These are phyloP conservation scores for Conops quadrifasciatus DNA, from an alignment of 2,888 invertebrate genomes.

Conservation along the genomic window DNA sequence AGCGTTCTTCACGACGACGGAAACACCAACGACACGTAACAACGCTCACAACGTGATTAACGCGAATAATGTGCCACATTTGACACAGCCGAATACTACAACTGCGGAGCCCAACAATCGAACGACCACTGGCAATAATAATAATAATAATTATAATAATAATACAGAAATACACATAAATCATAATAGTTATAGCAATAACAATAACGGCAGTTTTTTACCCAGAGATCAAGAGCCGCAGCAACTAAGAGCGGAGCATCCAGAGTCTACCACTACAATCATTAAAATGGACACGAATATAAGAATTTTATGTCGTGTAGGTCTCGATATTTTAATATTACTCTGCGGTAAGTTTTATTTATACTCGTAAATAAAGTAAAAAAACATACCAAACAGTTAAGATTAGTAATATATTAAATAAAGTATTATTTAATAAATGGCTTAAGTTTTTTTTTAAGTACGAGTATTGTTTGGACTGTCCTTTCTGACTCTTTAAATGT, in stretches of 20 bases:
- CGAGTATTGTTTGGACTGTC: no score
- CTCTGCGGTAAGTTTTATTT: constrained; percentile 72
- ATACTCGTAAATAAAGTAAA: not conserved
- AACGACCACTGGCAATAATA: constrained; percentile 38
- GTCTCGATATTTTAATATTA: constrained; percentile 74
- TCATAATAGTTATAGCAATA: constrained; percentile 41
- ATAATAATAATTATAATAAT: constrained; percentile 45
- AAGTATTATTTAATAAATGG: no score
- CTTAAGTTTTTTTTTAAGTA: no score
- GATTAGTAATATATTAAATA: no score
- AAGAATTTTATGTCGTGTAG: constrained; percentile 71
- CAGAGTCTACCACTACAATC: not conserved
- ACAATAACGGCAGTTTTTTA: constrained; percentile 41
- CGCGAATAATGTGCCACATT: constrained; percentile 39
- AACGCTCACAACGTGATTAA: constrained; percentile 38
- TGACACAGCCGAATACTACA: constrained; percentile 40
- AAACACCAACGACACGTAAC: constrained; percentile 47
- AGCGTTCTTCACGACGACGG: constrained; percentile 45
- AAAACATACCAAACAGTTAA: not conserved
- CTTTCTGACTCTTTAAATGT: no score
- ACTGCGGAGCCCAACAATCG: constrained; percentile 38
- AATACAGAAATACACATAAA: constrained; percentile 49
- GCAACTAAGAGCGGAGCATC: constrained; percentile 11
- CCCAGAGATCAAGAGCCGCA: constrained; percentile 38
- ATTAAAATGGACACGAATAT: constrained; percentile 61